Conservation (phyloP, 2,113 vertebrate genomes). For the Gambusia holbrooki region DNA sequence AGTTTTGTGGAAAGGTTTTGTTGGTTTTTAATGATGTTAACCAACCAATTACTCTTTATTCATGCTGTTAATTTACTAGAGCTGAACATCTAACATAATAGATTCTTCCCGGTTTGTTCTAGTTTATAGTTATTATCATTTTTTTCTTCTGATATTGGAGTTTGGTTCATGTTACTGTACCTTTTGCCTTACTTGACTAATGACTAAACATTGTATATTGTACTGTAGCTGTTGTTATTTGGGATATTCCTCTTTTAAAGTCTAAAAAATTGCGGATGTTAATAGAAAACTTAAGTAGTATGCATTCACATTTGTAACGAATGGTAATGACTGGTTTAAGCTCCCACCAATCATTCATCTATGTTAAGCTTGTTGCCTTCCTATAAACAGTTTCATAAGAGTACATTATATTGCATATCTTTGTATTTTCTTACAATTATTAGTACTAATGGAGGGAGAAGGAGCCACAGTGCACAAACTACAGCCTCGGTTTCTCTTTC, state of each 20-base stretch:
- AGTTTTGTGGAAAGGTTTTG: background rate
- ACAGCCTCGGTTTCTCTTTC: conserved; percentile 8
- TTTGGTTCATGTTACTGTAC: background rate
- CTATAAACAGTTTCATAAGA: too few species aligned
- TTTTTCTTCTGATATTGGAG: too few species aligned
- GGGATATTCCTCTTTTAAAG: background rate
- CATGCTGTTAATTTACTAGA: too few species aligned
- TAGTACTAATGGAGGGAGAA: background rate
- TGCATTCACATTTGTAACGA: background rate
- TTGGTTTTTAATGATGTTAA: background rate
- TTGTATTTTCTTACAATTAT: background rate
- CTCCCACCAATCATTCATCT: background rate
- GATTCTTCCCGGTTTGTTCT: background rate
- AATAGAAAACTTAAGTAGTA: background rate
- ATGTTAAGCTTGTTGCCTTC: background rate
- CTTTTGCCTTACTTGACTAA: background rate
- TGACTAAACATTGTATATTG: background rate
- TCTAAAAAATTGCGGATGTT: background rate
- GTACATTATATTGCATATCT: background rate
- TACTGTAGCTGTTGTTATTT: background rate
- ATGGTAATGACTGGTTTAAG: background rate
- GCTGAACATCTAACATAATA: background rate
- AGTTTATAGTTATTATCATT: too few species aligned
- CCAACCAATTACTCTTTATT: background rate
- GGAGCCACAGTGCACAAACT: background rate